Evolutionary conservation across 2,888 invertebrate species (phyloP), one percentile per base, ranked within the genome.

Genomic region (Drosophila algonquin): DNA sequence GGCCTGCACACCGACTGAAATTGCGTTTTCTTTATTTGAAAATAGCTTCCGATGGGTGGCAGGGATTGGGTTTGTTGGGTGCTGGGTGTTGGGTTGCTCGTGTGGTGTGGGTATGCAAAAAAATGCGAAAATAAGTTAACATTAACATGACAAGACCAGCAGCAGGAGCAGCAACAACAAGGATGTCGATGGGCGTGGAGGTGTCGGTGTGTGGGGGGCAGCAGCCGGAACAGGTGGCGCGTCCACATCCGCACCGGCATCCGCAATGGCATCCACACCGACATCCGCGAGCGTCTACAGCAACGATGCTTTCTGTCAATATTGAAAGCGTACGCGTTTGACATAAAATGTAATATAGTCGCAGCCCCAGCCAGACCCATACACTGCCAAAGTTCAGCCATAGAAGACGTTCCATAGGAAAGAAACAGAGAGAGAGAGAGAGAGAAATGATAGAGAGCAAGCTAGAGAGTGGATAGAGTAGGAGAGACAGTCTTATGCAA

Each of bases 261-360:
- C 32, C 46, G 46, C 12, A 45, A 32, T 55, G 40, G 55, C 47
- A 63, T 69, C 57, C 67, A 46, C 75, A 78, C 63, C 73, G 67
- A 67, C 56, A 57, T 67, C 55, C 67, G 48, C 52, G 53, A 10
- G 48, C 48, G 52, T 44, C 59, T 57, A 35, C 77, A 73, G 69
- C 70, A 68, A 60, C 76, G 32, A 55, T 63, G 77, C 76, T 78
- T 78, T 76, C 80, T 87, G 90, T 89, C 89, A 89, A 89, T 90
- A 90, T 86, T 82, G 87, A 73, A 87, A 72, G 88, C 80, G 83
- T 77, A 77, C 84, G 81, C 84, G 76, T 79, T 86, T 85, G 89
- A 90, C 89, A 88, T 82, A 76, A 83, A 87, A 89, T 87, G 87
- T 88, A 90, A 90, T 89, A 88, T 86, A 85, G 84, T 86, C 78